Evolutionary conservation across 2,797 vertebrate species (phyloP), one percentile per base, ranked within the genome.

Genomic region (Coregonus sp.): DNA sequence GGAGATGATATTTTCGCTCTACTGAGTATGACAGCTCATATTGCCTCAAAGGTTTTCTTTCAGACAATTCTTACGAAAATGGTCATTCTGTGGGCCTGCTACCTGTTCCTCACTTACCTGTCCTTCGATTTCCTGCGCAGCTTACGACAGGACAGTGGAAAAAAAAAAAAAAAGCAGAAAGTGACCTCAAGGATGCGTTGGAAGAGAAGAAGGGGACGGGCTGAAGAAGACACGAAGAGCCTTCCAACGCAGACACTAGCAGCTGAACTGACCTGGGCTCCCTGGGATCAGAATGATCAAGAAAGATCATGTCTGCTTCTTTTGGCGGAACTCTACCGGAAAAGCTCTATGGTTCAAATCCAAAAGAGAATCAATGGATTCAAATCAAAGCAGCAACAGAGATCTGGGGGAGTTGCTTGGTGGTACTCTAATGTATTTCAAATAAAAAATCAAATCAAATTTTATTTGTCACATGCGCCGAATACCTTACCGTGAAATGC

Each of bases 171-270:
- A n/a, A 93, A 92, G 15, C 93, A 92, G 90, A 85, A 83, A 73
- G 90, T 65, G 74, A 93, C 91, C 0, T 91, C 92, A 0, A 86
- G 87, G 75, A 93, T 92, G 50, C 86, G 86, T 86, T 92, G 92
- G 84, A 95, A 93, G 91, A 94, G 94, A 82, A 91, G 92, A 89
- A 93, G 93, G 90, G 93, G 94, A 92, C 92, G 91, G 75, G 89
- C 89, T 25, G 25, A 25, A 25, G 25, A 25, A 25, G 25, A 88
- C 90, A 2, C 86, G 86, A 63, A 92, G 95, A 90, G 91, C 87
- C 0, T 89, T 90, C 56, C 79, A 75, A 5, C 86, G 88, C 88
- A 93, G 93, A 20, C 91, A 86, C 33, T 95, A 93, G 88, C 51
- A 0, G 4, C 78, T 52, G 50, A 59, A 50, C 15, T 59, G 18